Evolutionary conservation across 2,888 invertebrate genomes (phyloP), one percentile per base, ranked within the genome.

Genomic region (Tyria jacobaeae): DNA sequence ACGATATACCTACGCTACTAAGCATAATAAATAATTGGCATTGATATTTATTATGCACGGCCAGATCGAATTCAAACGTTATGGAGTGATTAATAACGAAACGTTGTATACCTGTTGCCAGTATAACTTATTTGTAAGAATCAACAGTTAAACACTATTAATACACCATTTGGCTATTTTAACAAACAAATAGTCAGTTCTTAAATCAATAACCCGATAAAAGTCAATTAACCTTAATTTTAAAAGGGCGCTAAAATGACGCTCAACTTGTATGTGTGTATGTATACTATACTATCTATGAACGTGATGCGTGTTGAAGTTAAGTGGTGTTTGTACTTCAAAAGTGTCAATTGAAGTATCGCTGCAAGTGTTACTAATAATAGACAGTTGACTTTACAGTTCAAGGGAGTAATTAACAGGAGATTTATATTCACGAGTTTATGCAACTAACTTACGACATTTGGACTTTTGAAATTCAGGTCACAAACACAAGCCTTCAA

Each of bases 221-320:
- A 84, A 77, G 77, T 83, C 84, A 88, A 89, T 90, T 89, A 89
- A 86, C 89, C 89, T 86, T 84, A 85, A 89, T 88, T 82, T 69
- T 68, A 71, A 71, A 75, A 67, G 63, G 72, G 68, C 66, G 71
- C 77, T 88, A 88, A 86, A 83, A 86, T 83, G 85, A 57, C 70
- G 84, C 84, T 67, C 25, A 24, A 7, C 2, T 34, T 34, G 4
- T 10, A 34, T 34, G 34, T 34, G 10, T 10, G 34, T 34, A 34
- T 10, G 34, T 34, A 9, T 10, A 34, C 34, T n/a, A 2, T 3
- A n/a, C 15, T 15, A 21, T 27, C 35, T 2, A 15, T 35, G 47
- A 25, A 6, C 31, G 17, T 17, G n/a, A 21, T 55, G 4, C 17
- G 24, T 48, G 3, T 44, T 21, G 21, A 44, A 25, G 27, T 39